These are phyloP conservation scores for Channa argus DNA, from an alignment of 2,113 vertebrate genomes.

Conservation along the genomic window DNA sequence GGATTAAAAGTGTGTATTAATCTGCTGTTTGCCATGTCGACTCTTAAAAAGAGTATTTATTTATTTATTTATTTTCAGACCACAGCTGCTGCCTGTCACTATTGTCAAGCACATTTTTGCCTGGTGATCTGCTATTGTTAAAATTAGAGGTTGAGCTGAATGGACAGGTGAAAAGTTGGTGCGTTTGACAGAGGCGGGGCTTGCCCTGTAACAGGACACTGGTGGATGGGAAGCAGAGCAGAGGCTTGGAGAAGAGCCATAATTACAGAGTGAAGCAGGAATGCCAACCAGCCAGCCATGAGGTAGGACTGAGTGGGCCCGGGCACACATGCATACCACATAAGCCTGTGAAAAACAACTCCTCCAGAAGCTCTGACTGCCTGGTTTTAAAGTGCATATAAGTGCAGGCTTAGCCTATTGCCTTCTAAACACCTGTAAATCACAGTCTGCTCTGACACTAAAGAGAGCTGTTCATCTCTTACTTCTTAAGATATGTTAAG, in stretches of 20 bases:
- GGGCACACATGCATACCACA: constrained; percentile 74
- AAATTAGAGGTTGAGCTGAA: constrained; percentile 51
- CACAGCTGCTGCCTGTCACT: not conserved
- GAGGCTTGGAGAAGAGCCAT: constrained; percentile 70
- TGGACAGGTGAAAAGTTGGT: constrained; percentile 47
- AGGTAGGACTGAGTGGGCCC: constrained; percentile 74
- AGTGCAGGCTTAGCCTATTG: constrained; percentile 43
- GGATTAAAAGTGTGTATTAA: constrained; percentile 11
- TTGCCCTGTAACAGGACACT: constrained; percentile 16
- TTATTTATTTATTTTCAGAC: too few relatives aligned
- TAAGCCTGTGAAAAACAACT: constrained; percentile 78
- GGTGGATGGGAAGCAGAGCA: constrained; percentile 30
- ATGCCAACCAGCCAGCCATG: constrained; percentile 79
- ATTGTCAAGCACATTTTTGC: constrained; percentile 24
- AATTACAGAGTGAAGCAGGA: constrained; percentile 79
- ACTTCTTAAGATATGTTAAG: constrained; percentile 5
- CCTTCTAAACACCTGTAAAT: constrained; percentile 60
- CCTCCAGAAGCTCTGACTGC: constrained; percentile 55
- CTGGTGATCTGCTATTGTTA: constrained; percentile 43
- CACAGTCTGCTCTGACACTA: constrained; percentile 25
- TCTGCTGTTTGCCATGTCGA: not conserved
- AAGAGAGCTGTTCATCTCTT: constrained; percentile 13
- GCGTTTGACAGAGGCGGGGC: constrained; percentile 13
- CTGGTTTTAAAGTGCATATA: constrained; percentile 33
- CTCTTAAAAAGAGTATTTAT: not conserved